Evolutionary conservation across 2,797 vertebrate genomes (phyloP).

Genomic region (Falco rusticolus): DNA sequence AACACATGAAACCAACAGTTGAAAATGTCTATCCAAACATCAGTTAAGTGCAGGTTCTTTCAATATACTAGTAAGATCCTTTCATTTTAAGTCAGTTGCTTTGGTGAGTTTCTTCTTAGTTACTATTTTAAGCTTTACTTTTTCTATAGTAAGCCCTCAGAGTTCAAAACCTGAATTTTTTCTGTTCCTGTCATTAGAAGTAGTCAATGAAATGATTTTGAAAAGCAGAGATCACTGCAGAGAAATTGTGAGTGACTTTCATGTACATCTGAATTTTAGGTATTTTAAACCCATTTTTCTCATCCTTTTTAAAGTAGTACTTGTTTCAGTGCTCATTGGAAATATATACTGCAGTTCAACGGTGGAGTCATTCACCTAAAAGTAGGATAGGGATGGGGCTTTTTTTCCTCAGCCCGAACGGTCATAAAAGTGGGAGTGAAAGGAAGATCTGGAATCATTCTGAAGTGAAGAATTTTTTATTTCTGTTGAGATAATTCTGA

Average conservation of each 20-base stretch:
- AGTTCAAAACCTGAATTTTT: not conserved
- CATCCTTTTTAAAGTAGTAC: not conserved
- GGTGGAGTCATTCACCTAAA: not conserved
- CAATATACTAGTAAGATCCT: not conserved
- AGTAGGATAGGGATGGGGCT: not conserved
- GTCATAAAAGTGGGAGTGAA: not conserved
- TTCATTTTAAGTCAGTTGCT: not conserved
- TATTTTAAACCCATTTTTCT: not conserved
- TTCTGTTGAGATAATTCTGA: not conserved
- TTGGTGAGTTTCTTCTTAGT: not conserved
- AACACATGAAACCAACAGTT: not conserved
- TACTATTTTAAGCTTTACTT: not conserved
- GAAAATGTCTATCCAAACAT: not conserved
- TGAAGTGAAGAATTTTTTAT: not conserved
- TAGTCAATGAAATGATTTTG: not conserved
- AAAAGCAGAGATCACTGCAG: not conserved
- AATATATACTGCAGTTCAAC: not conserved
- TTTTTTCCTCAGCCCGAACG: not conserved
- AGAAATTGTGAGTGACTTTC: not conserved
- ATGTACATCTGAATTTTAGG: not conserved
- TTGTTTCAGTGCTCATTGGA: not conserved
- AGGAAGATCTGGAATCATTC: not conserved
- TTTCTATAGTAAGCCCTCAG: not conserved
- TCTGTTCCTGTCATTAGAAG: not conserved
- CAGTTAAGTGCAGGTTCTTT: not conserved